Conservation (phyloP, 2,888 invertebrate genomes). For the Axea sp. region DNA sequence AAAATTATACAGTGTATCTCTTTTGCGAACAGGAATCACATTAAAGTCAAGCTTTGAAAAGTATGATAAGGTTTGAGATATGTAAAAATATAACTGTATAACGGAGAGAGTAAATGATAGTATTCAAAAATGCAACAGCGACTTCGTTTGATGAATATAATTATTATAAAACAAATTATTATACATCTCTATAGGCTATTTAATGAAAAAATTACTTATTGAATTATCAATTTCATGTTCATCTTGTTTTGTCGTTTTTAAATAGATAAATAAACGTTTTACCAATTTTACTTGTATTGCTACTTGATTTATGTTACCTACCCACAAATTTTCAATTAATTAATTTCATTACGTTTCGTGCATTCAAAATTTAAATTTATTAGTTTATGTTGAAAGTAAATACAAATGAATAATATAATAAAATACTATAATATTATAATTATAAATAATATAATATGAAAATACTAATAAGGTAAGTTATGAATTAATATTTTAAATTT, state of each 20-base stretch:
- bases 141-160: conserved; percentile 53
- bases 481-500: too few species aligned
- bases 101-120: conserved; percentile 38
- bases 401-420: too few species aligned
- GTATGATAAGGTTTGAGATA: conserved; percentile 34
- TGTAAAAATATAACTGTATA: conserved; percentile 47
- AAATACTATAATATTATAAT: too few species aligned
- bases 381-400: too few species aligned
- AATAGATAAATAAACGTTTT: conserved; percentile 79
- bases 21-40: conserved; percentile 61
- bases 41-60: neutral
- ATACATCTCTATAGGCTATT: conserved; percentile 79
- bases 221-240: conserved; percentile 79
- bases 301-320: neutral
- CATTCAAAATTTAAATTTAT: too few species aligned
- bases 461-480: too few species aligned
- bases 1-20: conserved; percentile 63
- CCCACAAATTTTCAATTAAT: too few species aligned
- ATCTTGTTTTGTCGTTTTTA: conserved; percentile 79
- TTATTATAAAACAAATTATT: conserved; percentile 69
- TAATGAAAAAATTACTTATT: conserved; percentile 77
- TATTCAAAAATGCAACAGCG: conserved; percentile 50
- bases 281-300: conserved; percentile 79
- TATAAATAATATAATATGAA: too few species aligned
- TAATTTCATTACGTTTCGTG: too few species aligned